These are phyloP conservation scores for Phenganax marumi DNA, from an alignment of 92 coral and sea anemone species.

Conservation along the genomic window DNA sequence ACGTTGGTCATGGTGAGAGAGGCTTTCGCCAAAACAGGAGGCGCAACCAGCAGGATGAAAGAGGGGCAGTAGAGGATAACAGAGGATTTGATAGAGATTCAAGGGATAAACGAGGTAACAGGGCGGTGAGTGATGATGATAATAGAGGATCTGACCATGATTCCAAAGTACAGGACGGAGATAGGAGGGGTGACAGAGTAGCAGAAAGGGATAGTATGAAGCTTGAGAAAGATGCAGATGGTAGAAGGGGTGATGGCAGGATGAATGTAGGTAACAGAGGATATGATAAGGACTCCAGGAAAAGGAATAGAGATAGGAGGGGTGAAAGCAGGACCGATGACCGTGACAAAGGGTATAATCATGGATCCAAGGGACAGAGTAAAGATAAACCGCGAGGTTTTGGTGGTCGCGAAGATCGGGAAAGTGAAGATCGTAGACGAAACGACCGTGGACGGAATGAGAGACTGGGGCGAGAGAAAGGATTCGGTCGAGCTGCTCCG, in stretches of 20 bases:
- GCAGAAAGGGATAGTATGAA: no score
- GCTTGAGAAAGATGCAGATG: background rate
- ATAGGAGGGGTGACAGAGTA: slow-evolving; percentile 13
- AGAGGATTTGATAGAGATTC: no score
- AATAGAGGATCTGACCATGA: no score
- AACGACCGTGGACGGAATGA: slow-evolving; percentile 19
- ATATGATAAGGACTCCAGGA: slow-evolving; percentile 1
- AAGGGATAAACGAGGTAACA: no score
- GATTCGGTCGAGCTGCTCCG: background rate
- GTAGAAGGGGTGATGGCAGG: background rate
- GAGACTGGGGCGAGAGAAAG: slow-evolving; percentile 27
- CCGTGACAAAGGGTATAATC: slow-evolving; percentile 11
- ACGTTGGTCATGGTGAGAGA: slow-evolving; percentile 47
- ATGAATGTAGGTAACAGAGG: slow-evolving; percentile 29
- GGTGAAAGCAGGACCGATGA: slow-evolving; percentile 10
- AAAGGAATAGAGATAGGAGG: slow-evolving; percentile 26
- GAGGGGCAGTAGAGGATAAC: no score
- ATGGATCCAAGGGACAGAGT: slow-evolving; percentile 4
- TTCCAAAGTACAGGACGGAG: slow-evolving; percentile 17
- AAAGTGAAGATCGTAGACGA: background rate
- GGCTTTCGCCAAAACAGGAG: no score
- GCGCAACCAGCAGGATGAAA: no score
- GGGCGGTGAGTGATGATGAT: no score
- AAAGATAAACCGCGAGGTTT: slow-evolving; percentile 17
- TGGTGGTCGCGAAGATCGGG: background rate